phyloP scores from a whole-genome alignment of 2,797 vertebrate genomes.

The Enteromius afrohamiltoni region DNA sequence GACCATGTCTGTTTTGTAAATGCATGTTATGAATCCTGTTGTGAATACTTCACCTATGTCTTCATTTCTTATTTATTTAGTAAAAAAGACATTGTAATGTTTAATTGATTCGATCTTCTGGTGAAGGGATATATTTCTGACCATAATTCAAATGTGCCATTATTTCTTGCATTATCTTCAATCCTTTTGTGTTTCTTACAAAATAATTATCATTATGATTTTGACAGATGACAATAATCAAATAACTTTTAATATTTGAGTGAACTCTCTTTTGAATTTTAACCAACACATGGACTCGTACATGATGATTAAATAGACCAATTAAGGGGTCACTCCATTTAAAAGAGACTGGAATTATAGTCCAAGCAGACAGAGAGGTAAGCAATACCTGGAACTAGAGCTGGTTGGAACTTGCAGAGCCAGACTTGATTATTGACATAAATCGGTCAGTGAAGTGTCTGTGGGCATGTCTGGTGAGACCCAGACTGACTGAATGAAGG shows the following conservation, averaged over 20 bases:
- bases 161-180: not conserved
- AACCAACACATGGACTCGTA: not conserved
- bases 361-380: not conserved
- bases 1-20: not conserved
- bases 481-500: constrained; percentile 25
- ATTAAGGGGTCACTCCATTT: not conserved
- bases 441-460: not conserved
- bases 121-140: not conserved
- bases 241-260: not conserved
- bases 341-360: not conserved
- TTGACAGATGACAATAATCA: not conserved
- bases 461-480: constrained; percentile 6
- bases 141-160: not conserved
- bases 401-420: not conserved
- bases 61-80: not conserved
- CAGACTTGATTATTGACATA: not conserved
- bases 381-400: not conserved
- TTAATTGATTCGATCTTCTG: not conserved
- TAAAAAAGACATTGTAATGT: not conserved
- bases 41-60: not conserved
- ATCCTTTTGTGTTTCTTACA: not conserved
- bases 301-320: not conserved
- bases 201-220: not conserved
- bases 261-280: not conserved
- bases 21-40: not conserved